These are phyloP conservation scores for Styela plicata DNA, from an alignment of 23 tunicate species.

Conservation along the genomic window DNA sequence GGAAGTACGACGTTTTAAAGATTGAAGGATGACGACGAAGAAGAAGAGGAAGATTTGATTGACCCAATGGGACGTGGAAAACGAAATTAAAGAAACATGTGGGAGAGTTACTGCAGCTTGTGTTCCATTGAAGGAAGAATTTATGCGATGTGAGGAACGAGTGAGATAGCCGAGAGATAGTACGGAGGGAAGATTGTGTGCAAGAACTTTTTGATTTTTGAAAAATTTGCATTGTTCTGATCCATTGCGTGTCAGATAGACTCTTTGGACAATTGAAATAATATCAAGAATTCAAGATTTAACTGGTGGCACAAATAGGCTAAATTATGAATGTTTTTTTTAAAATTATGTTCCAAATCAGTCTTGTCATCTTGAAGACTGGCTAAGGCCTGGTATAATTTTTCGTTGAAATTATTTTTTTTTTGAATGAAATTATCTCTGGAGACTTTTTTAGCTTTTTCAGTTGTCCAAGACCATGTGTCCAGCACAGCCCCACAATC, in stretches of 20 bases:
- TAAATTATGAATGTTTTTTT: too few species aligned
- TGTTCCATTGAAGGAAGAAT: conserved; percentile 37
- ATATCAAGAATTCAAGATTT: too few species aligned
- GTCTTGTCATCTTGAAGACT: too few species aligned
- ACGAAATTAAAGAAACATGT: conserved; percentile 43
- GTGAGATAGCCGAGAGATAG: conserved; percentile 51
- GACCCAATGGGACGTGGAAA: conserved; percentile 90
- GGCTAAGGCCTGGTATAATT: too few species aligned
- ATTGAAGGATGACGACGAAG: conserved; percentile 1
- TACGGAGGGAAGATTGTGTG: conserved; percentile 80
- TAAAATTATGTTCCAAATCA: too few species aligned
- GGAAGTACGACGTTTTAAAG: conserved; percentile 5
- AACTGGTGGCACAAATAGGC: too few species aligned
- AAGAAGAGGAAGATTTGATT: conserved; percentile 8
- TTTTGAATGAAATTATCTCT: too few species aligned
- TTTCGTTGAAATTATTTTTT: too few species aligned
- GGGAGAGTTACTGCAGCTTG: conserved; percentile 36
- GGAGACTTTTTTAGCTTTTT: too few species aligned
- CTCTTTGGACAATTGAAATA: neutral
- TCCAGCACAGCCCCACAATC: too few species aligned
- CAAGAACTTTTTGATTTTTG: conserved; percentile 90
- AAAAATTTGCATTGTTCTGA: conserved; percentile 79
- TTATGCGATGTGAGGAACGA: conserved; percentile 62
- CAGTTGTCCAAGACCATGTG: too few species aligned
- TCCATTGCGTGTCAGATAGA: conserved; percentile 51